phyloP scores from a whole-genome alignment of 2,888 invertebrate genomes.

The Platypus cylindrus region DNA sequence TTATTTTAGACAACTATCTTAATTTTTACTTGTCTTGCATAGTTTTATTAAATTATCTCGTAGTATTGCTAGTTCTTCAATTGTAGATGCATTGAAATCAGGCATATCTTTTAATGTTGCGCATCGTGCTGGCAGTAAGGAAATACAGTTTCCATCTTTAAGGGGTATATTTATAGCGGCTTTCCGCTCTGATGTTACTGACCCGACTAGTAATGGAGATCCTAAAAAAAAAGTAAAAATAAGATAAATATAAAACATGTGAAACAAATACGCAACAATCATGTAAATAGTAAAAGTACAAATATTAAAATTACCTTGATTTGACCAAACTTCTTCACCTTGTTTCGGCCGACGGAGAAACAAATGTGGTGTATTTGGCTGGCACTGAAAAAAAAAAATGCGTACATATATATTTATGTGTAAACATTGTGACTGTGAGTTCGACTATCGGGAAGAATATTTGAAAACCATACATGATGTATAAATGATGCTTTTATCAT shows the following conservation, averaged over 20 bases:
- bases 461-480: too few species aligned
- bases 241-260: not conserved
- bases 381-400: constrained; percentile 37
- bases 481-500: too few species aligned
- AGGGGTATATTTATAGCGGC: constrained; percentile 57
- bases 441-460: too few species aligned
- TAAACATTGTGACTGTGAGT: too few species aligned
- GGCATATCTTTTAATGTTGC: constrained; percentile 35
- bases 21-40: too few species aligned
- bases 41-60: constrained; percentile 14
- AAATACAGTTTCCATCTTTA: constrained; percentile 47
- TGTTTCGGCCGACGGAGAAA: constrained; percentile 46
- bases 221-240: constrained; percentile 5
- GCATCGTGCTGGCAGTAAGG: constrained; percentile 44
- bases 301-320: constrained; percentile 38
- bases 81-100: constrained; percentile 32
- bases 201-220: constrained; percentile 49
- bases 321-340: constrained; percentile 55
- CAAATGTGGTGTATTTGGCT: constrained; percentile 48
- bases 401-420: too few species aligned
- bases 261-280: too few species aligned
- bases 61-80: constrained; percentile 36
- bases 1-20: too few species aligned
- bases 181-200: constrained; percentile 36
- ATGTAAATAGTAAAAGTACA: too few species aligned